Base-by-base conservation (phyloP, 2,797 vertebrate species). In the Pempheris klunzingeri region DNA sequence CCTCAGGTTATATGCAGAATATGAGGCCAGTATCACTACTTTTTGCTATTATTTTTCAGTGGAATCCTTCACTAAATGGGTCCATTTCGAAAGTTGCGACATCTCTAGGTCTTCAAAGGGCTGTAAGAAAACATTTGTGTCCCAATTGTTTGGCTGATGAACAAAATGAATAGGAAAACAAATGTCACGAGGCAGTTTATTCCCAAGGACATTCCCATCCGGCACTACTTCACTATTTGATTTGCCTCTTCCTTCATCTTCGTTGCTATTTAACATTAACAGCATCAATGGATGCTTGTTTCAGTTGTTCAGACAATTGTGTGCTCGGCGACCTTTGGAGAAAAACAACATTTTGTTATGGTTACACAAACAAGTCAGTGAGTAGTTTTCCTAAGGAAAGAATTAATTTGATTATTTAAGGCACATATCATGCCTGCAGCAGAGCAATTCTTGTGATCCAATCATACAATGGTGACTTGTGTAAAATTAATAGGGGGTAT, bases 341-440 rank as follows among this genome's bases (percentile, higher is more conserved):
- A 92, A 93, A 89, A 93, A 93, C 91, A 94, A 94, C 90, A 93
- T 92, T 94, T 93, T 92, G 87, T 93, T 95, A 93, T 94, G 82
- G 91, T 86, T 91, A 88, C 91, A 93, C 91, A 95, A 95, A 95
- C 92, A 90, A 90, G 86, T 82, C 84, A 85, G 86, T 90, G 84
- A 86, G 86, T 53, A 74, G 84, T 88, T 93, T 93, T 92, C 89
- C 88, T 84, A 67, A 78, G 87, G 88, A 90, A 86, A 84, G 85
- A 92, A 95, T 93, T 94, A 90, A 95, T 94, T 91, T 66, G 89
- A 95, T 95, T 95, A 95, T 95, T 95, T 94, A 88, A 94, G 91
- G 92, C 93, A 94, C 91, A 94, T 91, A 92, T 92, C 85, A 73
- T 82, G 93, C 95, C 95, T 88, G 83, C 87, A 93, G 94, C 92